Base-by-base conservation (phyloP, 2,113 vertebrate species). In the Hipposideros armiger region DNA sequence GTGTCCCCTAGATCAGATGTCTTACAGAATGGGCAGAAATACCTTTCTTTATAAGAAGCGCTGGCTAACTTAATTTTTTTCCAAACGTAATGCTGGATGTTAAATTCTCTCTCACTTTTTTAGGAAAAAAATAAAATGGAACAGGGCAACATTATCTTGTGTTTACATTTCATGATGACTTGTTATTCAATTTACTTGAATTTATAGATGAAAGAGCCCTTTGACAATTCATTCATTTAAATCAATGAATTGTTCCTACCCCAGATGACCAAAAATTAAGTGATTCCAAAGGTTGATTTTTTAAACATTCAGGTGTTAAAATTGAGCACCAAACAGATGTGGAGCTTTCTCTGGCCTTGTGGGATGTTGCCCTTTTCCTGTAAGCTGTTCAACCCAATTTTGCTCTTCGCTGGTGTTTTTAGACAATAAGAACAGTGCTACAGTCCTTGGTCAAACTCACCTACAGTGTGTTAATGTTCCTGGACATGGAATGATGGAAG, bases 101-200 rank as follows among this genome's bases (percentile, higher is more conserved):
- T 24, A 84, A 77, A 20, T 42, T 17, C 36, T 84, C 40, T 87
- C 50, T 90, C 40, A 62, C 7, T 4, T 64, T 87, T 96, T 45
- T 5, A n/a, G 66, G 28, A 50, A 45, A 66, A 76, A 60, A 72
- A 66, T 28, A 64, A 83, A 78, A 84, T 81, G 17, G 16, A 30
- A 56, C 2, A 62, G 10, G 22, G n/a, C n/a, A 62, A 45, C 24
- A 66, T 77, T 45, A 30, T 69, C 30, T 90, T 73, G 15, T 47
- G 42, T 73, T 94, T 78, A 56, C 11, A 42, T 84, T 90, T 78
- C n/a, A 54, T 42, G 58, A 90, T 87, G 62, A 96, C 56, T 85
- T 83, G 3, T 90, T 69, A 62, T 6, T 82, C 30, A 66, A 58
- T 92, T 78, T 66, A 60, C 16, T 77, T 87, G 26, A 10, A 60